These are phyloP conservation scores for Numenius phaeopus DNA, from an alignment of 2,797 vertebrate genomes.

Conservation along the genomic window DNA sequence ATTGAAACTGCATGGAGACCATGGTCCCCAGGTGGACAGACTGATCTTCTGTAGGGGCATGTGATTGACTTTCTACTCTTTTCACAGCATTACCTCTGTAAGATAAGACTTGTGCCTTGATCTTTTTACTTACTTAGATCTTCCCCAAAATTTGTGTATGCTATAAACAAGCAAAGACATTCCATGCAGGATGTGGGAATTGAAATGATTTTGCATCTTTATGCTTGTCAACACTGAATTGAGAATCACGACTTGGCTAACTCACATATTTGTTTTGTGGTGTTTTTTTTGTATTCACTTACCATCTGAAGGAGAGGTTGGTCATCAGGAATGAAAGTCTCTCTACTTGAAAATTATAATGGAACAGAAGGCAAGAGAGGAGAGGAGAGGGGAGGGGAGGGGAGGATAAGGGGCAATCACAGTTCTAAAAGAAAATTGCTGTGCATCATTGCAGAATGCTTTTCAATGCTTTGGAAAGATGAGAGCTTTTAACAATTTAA, in stretches of 20 bases:
- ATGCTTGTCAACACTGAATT: not conserved
- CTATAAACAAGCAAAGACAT: not conserved
- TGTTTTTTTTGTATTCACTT: not conserved
- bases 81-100: not conserved
- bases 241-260: not conserved
- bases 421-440: not conserved
- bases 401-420: not conserved
- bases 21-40: not conserved
- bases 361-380: not conserved
- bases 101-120: not conserved
- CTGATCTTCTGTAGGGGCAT: not conserved
- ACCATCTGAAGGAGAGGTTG: not conserved
- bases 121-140: not conserved
- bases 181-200: not conserved
- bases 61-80: not conserved
- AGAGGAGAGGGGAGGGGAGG: not conserved
- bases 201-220: not conserved
- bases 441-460: not conserved
- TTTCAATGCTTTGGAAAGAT: not conserved
- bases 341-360: not conserved
- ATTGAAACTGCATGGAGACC: not conserved
- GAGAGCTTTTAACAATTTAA: not conserved
- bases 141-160: not conserved
- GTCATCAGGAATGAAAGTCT: not conserved
- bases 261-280: not conserved